Evolutionary conservation across 2,113 vertebrate genomes (phyloP).

Genomic region (Podarcis muralis): DNA sequence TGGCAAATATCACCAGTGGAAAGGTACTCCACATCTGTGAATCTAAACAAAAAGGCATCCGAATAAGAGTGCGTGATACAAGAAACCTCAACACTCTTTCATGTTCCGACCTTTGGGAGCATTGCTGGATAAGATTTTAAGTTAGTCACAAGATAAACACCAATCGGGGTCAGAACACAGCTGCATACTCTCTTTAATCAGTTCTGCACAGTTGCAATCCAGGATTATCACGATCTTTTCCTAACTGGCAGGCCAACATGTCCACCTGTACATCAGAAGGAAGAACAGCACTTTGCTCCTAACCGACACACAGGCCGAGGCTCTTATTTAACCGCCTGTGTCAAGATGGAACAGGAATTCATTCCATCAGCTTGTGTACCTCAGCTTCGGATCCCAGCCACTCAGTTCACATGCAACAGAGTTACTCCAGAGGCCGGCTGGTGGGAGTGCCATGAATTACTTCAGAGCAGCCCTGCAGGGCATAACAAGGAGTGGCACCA

Average conservation of each 20-base stretch:
- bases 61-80: background rate
- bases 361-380: background rate
- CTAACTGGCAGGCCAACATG: background rate
- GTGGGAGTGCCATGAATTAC: slow-evolving; percentile 2
- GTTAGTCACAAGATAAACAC: slow-evolving; percentile 47
- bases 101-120: slow-evolving; percentile 47
- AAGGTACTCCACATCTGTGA: background rate
- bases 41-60: slow-evolving; percentile 40
- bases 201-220: background rate
- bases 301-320: background rate
- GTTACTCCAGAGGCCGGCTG: background rate
- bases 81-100: slow-evolving; percentile 33
- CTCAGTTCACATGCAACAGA: background rate
- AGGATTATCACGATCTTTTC: fast-evolving
- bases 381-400: background rate
- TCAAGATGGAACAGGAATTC: background rate
- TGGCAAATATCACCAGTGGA: background rate
- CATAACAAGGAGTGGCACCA: background rate
- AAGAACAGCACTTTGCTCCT: background rate
- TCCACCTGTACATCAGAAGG: slow-evolving; percentile 18
- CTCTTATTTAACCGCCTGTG: background rate
- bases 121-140: slow-evolving; percentile 26
- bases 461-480: slow-evolving; percentile 8
- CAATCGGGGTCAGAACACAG: background rate
- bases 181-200: background rate